A percentile compares a stretch with the other conserved stretches of the same genome.
These are phyloP conservation scores for Cantharis rustica DNA, from an alignment of 2,888 invertebrate species.

Conservation along the genomic window DNA sequence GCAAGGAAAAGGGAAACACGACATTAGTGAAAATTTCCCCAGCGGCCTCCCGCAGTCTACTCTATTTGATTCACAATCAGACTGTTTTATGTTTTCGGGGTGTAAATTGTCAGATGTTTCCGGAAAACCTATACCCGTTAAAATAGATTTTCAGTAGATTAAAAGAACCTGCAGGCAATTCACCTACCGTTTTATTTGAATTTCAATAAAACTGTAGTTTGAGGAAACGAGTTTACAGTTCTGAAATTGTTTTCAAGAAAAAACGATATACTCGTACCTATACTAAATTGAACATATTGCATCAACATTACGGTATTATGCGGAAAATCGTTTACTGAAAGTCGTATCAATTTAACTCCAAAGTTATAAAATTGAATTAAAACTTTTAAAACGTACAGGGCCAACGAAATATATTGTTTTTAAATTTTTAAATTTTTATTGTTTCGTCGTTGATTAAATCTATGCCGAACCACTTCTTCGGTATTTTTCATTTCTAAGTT, in stretches of 20 bases:
- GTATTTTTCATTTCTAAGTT: not conserved
- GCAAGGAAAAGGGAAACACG: conserved; percentile 42
- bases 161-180: conserved; percentile 6
- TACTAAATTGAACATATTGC: not conserved
- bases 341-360: not conserved
- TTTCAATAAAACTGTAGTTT: not conserved
- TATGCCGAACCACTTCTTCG: not conserved
- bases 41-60: conserved; percentile 46
- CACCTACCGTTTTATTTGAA: not conserved
- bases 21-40: conserved; percentile 55
- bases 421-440: too few relatives aligned
- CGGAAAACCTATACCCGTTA: conserved; percentile 19
- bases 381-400: too few relatives aligned
- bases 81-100: conserved; percentile 35
- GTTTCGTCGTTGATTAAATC: not conserved
- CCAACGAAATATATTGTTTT: not conserved
- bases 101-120: conserved; percentile 31
- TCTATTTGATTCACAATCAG: conserved; percentile 49
- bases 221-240: not conserved
- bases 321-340: not conserved
- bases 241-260: not conserved
- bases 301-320: not conserved
- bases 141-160: conserved; percentile 21
- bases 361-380: not conserved
- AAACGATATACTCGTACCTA: not conserved